Evolutionary conservation across 2,797 vertebrate species (phyloP), one percentile per base, ranked within the genome.

Genomic region (Aulostomus chinensis): DNA sequence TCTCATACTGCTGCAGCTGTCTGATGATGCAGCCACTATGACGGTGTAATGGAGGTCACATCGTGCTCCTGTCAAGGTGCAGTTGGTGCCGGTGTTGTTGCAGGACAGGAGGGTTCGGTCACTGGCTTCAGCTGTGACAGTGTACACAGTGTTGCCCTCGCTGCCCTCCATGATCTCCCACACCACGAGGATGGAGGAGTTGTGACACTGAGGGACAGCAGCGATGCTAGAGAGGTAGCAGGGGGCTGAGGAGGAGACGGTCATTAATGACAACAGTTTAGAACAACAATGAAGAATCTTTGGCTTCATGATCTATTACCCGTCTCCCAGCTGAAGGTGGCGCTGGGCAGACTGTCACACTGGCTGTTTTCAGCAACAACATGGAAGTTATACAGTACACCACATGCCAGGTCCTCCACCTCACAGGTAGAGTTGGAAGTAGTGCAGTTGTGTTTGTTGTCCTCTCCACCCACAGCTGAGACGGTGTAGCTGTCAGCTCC

Each of bases 31-130:
- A 1, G 85, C 41, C 2, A 91, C 82, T 0, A 79, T 84, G 62
- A 91, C 60, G 43, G 73, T 89, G 66, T 92, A 91, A 0, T 37
- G 68, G 7, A 76, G 60, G 33, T 61, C 88, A 35, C 91, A 92
- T 1, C 14, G 63, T 0, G 83, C 83, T 43, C 25, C 80, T 0
- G 21, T 25, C 1, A 92, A 80, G 61, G 71, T 73, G 74, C 91
- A 91, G 52, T 68, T 80, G 4, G 55, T 79, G 14, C 56, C 42
- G 0, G 84, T 85, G 68, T 43, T 51, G 29, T 84, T 87, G 58
- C 90, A 92, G 50, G 53, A 48, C 12, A 90, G 41, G 16, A 30
- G 36, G n/a, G 68, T 80, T 1, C n/a, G 33, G 48, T 90, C 82
- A 0, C 62, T 77, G 31, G 65, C 83, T 26, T 81, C 85, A 3